Conservation (phyloP, 2,113 vertebrate species). For the Puffinus mauretanicus region DNA sequence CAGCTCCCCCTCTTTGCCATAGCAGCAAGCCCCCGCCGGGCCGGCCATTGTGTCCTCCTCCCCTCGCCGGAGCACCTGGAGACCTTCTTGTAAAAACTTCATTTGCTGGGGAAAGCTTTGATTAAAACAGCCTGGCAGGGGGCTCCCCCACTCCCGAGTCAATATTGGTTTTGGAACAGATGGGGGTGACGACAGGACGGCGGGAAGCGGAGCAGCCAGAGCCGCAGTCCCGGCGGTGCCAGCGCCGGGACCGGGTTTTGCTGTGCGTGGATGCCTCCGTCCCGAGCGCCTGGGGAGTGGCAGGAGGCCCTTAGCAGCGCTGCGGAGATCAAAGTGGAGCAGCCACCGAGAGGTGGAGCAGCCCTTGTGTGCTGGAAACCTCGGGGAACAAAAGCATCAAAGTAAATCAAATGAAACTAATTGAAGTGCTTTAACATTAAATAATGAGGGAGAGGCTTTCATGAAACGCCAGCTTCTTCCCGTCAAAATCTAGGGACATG, state of each 20-base stretch:
- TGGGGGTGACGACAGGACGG: neutral
- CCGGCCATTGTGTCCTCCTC: constrained; percentile 2
- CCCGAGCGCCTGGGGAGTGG: neutral
- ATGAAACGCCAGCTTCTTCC: constrained; percentile 31
- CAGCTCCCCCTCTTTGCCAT: neutral
- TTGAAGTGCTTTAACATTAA: constrained; percentile 7
- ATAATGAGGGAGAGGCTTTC: constrained; percentile 32
- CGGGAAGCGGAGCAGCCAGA: neutral
- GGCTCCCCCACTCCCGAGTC: constrained; percentile 3
- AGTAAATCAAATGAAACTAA: constrained; percentile 36
- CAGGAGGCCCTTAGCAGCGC: constrained; percentile 49
- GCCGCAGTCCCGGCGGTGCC: constrained; percentile 33
- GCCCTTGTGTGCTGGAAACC: neutral
- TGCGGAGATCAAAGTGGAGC: constrained; percentile 55
- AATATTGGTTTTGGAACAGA: constrained; percentile 52
- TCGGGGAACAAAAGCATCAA: constrained; percentile 57
- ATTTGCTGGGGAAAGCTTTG: constrained; percentile 46
- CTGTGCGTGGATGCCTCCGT: neutral
- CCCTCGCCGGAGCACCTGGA: constrained; percentile 28
- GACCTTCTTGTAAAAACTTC: constrained; percentile 56
- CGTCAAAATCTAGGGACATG: neutral
- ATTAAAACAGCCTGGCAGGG: constrained; percentile 57
- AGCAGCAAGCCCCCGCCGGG: neutral
- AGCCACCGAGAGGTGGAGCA: constrained; percentile 22
- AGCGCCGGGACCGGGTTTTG: neutral